These are phyloP conservation scores for Lucilia cuprina DNA, from an alignment of 1,140 invertebrate genomes.

Conservation along the genomic window DNA sequence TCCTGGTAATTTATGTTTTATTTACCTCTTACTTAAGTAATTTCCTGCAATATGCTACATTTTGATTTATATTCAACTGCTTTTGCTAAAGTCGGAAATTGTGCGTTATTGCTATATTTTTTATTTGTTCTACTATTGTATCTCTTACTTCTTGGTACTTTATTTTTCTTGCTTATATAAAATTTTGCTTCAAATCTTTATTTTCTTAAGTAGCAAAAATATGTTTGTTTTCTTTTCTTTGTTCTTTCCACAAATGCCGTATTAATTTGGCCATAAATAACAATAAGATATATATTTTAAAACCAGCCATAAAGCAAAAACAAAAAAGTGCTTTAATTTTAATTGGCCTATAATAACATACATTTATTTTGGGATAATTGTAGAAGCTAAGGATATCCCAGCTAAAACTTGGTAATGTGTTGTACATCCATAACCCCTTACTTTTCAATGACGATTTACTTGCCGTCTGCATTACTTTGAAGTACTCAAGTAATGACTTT, in stretches of 20 bases:
- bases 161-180: background rate
- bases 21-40: conserved; percentile 33
- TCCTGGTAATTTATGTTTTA: conserved; percentile 30
- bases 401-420: too few relatives aligned
- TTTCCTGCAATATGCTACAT: conserved; percentile 33
- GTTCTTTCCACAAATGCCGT: too few relatives aligned
- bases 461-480: too few relatives aligned
- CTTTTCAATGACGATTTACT: too few relatives aligned
- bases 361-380: background rate
- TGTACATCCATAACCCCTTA: too few relatives aligned
- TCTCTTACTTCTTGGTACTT: background rate
- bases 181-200: background rate
- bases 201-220: background rate
- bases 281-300: background rate
- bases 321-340: background rate
- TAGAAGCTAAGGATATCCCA: too few relatives aligned
- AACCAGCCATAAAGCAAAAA: background rate
- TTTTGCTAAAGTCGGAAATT: background rate
- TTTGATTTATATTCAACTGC: conserved; percentile 23
- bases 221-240: background rate
- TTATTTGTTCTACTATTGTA: background rate
- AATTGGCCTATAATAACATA: background rate
- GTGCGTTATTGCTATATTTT: background rate
- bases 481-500: too few relatives aligned
- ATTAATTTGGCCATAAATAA: background rate